Conservation (phyloP, 2,797 vertebrate genomes). For the Parauchenoglanis ngamensis region DNA sequence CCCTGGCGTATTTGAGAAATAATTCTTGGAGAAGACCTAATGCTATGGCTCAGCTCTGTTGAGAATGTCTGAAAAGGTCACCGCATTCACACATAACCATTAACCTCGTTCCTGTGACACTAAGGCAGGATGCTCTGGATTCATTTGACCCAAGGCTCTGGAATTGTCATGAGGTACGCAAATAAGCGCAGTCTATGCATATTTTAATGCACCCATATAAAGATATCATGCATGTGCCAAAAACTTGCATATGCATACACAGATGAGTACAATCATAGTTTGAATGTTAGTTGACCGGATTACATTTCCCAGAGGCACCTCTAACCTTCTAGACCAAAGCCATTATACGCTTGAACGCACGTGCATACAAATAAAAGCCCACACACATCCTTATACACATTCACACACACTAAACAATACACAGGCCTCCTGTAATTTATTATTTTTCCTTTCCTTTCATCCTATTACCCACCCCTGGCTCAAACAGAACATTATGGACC, state of each 20-base stretch:
- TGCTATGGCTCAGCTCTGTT: constrained; percentile 31
- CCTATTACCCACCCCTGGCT: constrained; percentile 22
- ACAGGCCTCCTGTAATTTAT: constrained; percentile 22
- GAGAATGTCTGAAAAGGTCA: constrained; percentile 51
- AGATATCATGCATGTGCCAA: not conserved
- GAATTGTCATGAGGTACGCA: constrained; percentile 26
- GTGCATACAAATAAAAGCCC: constrained; percentile 21
- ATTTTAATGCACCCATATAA: not conserved
- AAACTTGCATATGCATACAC: constrained; percentile 14
- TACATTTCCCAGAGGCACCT: constrained; percentile 16
- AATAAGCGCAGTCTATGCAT: not conserved
- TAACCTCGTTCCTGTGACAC: constrained; percentile 48
- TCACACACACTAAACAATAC: constrained; percentile 47
- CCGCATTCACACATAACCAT: constrained; percentile 44
- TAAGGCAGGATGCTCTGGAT: constrained; percentile 61
- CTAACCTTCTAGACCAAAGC: not conserved
- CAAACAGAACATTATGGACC: constrained; percentile 33
- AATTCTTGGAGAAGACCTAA: constrained; percentile 39
- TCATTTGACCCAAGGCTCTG: constrained; percentile 63
- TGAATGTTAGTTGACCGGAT: constrained; percentile 30
- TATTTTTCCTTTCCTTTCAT: constrained; percentile 35
- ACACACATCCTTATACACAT: constrained; percentile 50
- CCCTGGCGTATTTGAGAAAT: constrained; percentile 1
- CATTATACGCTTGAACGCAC: constrained; percentile 8
- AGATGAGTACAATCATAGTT: constrained; percentile 37